phyloP scores from a whole-genome alignment of 2,113 vertebrate species.

The Brachypodius melanocephalos region DNA sequence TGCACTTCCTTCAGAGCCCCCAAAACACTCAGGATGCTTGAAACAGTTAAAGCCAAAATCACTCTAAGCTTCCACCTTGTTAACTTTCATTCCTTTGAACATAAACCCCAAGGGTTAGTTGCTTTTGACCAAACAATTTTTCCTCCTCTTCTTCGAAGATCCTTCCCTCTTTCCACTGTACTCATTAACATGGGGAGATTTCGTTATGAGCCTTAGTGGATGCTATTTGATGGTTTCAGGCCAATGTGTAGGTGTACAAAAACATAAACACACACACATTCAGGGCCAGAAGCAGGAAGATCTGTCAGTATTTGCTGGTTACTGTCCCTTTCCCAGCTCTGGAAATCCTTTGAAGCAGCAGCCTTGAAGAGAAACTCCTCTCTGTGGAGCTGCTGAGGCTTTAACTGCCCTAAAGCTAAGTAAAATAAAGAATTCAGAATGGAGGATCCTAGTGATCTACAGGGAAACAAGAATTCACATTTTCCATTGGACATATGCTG shows the following conservation, averaged over 20 bases:
- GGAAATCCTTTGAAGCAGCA: conserved; percentile 65
- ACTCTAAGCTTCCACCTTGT: conserved; percentile 26
- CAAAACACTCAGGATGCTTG: neutral
- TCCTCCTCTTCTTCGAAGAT: neutral
- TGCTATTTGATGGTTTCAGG: conserved; percentile 52
- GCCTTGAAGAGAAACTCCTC: conserved; percentile 61
- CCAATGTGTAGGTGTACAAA: conserved; percentile 43
- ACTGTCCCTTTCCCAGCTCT: conserved; percentile 51
- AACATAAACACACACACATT: conserved; percentile 28
- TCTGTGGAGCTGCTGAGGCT: conserved; percentile 47
- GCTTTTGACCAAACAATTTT: conserved; percentile 43
- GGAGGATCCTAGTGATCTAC: conserved; percentile 28
- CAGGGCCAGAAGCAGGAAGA: conserved; percentile 54
- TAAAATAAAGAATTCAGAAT: conserved; percentile 53
- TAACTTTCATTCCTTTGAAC: conserved; percentile 52
- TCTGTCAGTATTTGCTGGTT: conserved; percentile 52
- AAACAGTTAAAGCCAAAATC: conserved; percentile 27
- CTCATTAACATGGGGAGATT: conserved; percentile 45
- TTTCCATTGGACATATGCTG: neutral
- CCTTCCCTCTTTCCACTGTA: neutral
- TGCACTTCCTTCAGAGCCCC: neutral
- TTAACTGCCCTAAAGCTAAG: conserved; percentile 53
- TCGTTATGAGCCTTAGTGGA: conserved; percentile 23
- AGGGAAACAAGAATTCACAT: conserved; percentile 30
- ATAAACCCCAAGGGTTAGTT: conserved; percentile 18